A percentile compares a stretch with the other conserved stretches of the same genome.
Conservation (phyloP, 2,113 vertebrate genomes). For the Ailurus styani region DNA sequence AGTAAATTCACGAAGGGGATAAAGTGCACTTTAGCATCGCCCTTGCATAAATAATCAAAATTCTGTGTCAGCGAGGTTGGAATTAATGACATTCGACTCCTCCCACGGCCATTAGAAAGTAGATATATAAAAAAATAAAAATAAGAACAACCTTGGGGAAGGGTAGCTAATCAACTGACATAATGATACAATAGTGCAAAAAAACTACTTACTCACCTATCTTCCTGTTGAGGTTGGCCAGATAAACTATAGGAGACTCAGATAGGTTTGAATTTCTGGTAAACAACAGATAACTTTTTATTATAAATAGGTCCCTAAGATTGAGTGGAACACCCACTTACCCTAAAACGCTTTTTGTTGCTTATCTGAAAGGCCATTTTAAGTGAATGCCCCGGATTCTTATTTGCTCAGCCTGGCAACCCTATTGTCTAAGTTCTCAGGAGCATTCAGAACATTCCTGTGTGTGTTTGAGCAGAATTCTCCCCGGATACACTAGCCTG, state of each 20-base stretch:
- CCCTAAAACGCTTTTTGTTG: neutral
- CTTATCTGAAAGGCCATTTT: neutral
- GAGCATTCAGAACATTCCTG: neutral
- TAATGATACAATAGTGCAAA: neutral
- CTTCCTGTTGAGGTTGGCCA: neutral
- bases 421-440: neutral
- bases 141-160: neutral
- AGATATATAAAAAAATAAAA: neutral
- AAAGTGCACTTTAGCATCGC: neutral
- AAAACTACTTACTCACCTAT: neutral
- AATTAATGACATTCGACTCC: neutral
- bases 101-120: neutral
- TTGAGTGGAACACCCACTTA: neutral
- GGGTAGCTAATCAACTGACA: neutral
- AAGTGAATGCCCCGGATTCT: neutral
- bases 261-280: neutral
- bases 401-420: neutral
- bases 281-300: neutral
- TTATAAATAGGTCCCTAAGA: neutral
- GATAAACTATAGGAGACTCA: neutral
- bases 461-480: neutral
- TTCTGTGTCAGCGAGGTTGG: neutral
- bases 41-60: slow-evolving; percentile 43
- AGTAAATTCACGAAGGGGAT: slow-evolving; percentile 1
- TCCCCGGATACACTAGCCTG: neutral